Evolutionary conservation across 2,797 vertebrate species (phyloP).

Genomic region (Poeciliopsis gracilis): DNA sequence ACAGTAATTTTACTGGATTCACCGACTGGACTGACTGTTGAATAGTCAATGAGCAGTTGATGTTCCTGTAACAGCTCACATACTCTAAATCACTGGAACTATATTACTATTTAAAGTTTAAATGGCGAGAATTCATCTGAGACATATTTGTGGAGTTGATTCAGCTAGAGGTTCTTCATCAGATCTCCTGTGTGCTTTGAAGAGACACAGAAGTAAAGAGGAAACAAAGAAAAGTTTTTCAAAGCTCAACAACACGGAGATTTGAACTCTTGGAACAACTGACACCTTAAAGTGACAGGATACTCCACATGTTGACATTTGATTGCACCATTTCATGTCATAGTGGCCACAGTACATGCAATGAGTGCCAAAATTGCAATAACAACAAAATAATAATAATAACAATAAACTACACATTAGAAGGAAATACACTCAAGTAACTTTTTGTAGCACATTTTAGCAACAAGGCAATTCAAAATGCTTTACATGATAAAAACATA

Average conservation of each 20-base stretch:
- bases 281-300: background rate
- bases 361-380: no score
- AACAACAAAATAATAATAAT: no score
- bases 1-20: no score
- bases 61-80: background rate
- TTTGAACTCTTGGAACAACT: background rate
- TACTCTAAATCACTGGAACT: background rate
- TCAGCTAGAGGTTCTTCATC: background rate
- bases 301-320: background rate
- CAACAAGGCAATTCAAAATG: no score
- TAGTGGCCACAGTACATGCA: background rate
- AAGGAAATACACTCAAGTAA: no score
- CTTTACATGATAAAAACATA: no score
- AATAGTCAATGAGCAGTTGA: background rate
- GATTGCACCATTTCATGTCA: background rate
- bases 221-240: background rate
- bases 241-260: background rate
- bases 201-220: background rate
- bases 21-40: no score
- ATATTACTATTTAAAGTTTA: background rate
- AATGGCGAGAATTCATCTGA: background rate
- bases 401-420: no score
- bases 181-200: background rate
- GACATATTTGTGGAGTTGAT: background rate
- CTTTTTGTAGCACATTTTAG: no score